These are phyloP conservation scores for Neodiprion pinetum DNA, from an alignment of 1,140 invertebrate species.

Conservation along the genomic window DNA sequence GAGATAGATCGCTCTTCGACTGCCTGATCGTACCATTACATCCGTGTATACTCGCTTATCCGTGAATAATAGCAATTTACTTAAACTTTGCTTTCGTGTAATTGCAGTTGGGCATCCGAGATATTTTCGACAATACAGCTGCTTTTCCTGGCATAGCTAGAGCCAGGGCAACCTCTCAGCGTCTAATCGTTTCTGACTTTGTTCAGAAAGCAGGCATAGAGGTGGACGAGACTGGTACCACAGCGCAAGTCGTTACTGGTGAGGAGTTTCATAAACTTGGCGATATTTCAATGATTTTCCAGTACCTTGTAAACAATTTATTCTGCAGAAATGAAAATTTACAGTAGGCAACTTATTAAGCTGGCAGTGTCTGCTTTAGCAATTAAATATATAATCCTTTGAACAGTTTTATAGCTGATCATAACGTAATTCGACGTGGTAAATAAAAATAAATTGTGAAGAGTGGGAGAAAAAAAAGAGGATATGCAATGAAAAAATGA, in stretches of 20 bases:
- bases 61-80: no score
- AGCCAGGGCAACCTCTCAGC: conserved; percentile 56
- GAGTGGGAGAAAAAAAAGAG: neutral
- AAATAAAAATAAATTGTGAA: conserved; percentile 10
- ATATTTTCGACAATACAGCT: conserved; percentile 74
- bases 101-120: conserved; percentile 71
- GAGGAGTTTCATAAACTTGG: conserved; percentile 26
- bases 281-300: conserved; percentile 14
- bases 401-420: no score
- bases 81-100: conserved; percentile 23
- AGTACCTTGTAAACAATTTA: neutral
- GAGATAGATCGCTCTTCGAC: conserved; percentile 31
- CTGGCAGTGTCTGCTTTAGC: neutral
- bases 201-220: conserved; percentile 84
- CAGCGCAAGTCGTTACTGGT: conserved; percentile 80
- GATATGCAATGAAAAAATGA: neutral
- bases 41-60: no score
- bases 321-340: conserved; percentile 14
- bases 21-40: no score
- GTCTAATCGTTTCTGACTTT: conserved; percentile 73
- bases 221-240: conserved; percentile 84
- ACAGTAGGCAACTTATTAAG: neutral
- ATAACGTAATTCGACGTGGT: conserved; percentile 5
- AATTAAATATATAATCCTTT: conserved; percentile 6
- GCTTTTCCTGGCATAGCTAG: conserved; percentile 70